phyloP scores from a whole-genome alignment of 2,113 vertebrate species.

The Podocnemis expansa region DNA sequence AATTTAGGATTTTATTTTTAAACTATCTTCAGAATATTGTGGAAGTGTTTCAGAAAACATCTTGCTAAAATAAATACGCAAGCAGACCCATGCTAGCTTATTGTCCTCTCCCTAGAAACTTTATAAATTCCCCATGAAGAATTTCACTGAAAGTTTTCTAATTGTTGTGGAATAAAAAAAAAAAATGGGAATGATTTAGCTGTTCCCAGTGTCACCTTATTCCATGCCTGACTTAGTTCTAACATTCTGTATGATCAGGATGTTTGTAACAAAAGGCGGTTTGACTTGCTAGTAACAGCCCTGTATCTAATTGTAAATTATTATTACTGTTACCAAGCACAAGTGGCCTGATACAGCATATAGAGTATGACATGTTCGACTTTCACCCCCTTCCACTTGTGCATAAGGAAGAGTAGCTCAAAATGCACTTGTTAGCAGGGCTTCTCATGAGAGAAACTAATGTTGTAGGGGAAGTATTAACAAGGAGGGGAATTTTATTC shows the following conservation, averaged over 20 bases:
- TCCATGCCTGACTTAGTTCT: accelerated
- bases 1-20: accelerated
- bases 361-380: too few relatives aligned
- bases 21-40: accelerated
- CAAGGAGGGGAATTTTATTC: background rate
- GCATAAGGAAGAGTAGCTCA: too few relatives aligned
- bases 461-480: background rate
- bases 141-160: background rate
- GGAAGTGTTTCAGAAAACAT: accelerated
- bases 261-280: too few relatives aligned
- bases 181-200: background rate
- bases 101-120: accelerated
- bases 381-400: too few relatives aligned
- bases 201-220: background rate
- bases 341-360: too few relatives aligned
- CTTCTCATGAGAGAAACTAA: background rate
- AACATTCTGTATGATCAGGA: accelerated
- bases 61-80: accelerated
- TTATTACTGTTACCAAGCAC: too few relatives aligned
- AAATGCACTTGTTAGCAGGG: background rate
- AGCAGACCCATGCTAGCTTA: accelerated
- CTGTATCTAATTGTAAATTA: too few relatives aligned
- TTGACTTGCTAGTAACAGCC: too few relatives aligned
- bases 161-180: slow-evolving; percentile 39
- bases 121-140: accelerated